phyloP scores from a whole-genome alignment of 23 tunicate genomes.

The Diplosoma virens region DNA sequence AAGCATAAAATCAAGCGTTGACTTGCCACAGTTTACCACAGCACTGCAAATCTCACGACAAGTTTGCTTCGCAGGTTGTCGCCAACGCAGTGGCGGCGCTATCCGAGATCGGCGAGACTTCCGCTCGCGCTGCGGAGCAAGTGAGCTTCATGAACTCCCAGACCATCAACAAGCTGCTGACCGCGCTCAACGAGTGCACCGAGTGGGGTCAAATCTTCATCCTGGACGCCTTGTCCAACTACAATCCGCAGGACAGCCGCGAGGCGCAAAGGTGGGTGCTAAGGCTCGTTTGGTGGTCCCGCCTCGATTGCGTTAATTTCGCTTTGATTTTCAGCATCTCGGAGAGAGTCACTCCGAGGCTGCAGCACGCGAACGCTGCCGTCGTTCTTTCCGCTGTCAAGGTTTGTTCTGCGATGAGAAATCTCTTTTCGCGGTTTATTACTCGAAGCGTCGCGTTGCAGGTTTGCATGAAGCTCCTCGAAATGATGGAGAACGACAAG shows the following conservation, averaged over 20 bases:
- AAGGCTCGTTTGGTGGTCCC: neutral
- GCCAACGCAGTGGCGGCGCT: conserved; percentile 97
- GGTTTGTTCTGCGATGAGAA: too few relatives aligned
- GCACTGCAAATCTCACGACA: neutral
- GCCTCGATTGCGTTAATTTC: neutral
- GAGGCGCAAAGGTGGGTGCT: conserved; percentile 79
- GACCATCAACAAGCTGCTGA: conserved; percentile 86
- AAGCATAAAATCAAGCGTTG: too few relatives aligned
- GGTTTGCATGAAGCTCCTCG: conserved; percentile 93
- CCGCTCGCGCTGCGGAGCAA: conserved; percentile 79
- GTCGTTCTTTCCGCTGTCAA: conserved; percentile 95
- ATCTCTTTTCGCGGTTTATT: too few relatives aligned
- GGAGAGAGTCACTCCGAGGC: conserved; percentile 94
- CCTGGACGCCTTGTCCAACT: conserved; percentile 83
- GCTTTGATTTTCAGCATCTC: conserved; percentile 52
- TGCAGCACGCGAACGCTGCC: conserved; percentile 93
- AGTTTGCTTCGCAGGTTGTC: conserved; percentile 49
- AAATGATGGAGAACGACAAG: conserved; percentile 68
- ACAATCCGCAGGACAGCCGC: conserved; percentile 75
- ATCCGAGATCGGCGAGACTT: conserved; percentile 89
- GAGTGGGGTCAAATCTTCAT: conserved; percentile 99
- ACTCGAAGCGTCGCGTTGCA: too few relatives aligned
- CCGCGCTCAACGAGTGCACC: conserved; percentile 97
- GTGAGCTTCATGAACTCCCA: conserved; percentile 91
- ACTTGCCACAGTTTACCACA: too few relatives aligned